Conservation (phyloP, 2,888 invertebrate genomes). For the Temnothorax rugatulus region DNA sequence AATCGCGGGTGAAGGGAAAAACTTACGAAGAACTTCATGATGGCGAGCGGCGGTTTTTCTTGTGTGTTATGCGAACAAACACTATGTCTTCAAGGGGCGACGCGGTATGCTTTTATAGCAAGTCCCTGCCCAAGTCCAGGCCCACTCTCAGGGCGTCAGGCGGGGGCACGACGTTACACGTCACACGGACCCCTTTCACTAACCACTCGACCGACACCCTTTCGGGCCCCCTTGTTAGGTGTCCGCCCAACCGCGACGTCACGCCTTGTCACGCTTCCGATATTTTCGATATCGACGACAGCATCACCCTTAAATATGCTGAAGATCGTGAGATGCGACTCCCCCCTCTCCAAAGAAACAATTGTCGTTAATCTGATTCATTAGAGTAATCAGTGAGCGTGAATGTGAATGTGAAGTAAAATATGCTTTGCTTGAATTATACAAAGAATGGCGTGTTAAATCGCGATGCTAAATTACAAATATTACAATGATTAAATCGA, state of each 20-base stretch:
- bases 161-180: conserved; percentile 78
- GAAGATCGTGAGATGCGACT: not conserved
- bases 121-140: conserved; percentile 80
- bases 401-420: not conserved
- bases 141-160: conserved; percentile 74
- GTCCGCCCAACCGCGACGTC: conserved; percentile 37
- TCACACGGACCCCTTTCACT: conserved; percentile 82
- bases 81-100: conserved; percentile 82
- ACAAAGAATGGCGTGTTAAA: not conserved
- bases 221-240: conserved; percentile 71
- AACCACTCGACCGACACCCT: conserved; percentile 71
- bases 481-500: conserved; percentile 21
- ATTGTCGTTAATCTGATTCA: not conserved
- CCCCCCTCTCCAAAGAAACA: not conserved
- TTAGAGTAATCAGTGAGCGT: not conserved
- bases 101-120: conserved; percentile 84
- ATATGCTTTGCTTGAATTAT: conserved; percentile 8
- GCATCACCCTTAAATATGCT: conserved; percentile 2
- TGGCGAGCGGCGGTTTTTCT: conserved; percentile 77
- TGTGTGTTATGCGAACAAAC: conserved; percentile 80
- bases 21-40: conserved; percentile 85
- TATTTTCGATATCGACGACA: conserved; percentile 15
- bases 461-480: not conserved
- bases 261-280: conserved; percentile 43
- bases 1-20: conserved; percentile 8